phyloP scores from a whole-genome alignment of 2,113 vertebrate genomes.

The Rhinolophus ferrumequinum region DNA sequence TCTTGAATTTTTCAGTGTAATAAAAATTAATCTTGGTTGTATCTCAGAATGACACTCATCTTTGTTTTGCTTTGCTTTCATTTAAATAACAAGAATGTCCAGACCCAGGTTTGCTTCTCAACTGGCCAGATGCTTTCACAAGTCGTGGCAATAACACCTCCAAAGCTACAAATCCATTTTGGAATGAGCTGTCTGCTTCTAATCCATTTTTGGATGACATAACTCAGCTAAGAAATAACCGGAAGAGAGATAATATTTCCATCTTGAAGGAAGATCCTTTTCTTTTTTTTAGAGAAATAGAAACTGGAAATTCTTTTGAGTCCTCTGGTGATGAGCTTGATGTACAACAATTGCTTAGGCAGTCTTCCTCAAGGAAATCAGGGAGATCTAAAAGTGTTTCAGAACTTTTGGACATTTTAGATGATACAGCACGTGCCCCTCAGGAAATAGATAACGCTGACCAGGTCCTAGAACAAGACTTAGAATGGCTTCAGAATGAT shows the following conservation, averaged over 20 bases:
- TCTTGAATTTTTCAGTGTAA: not conserved
- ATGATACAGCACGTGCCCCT: conserved; percentile 79
- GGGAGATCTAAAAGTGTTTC: conserved; percentile 93
- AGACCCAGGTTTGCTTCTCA: conserved; percentile 72
- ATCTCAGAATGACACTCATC: conserved; percentile 15
- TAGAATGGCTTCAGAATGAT: conserved; percentile 92
- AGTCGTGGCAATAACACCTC: conserved; percentile 56
- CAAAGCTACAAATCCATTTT: conserved; percentile 93
- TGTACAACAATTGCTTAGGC: conserved; percentile 84
- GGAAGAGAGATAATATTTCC: conserved; percentile 80
- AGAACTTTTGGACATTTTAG: conserved; percentile 91
- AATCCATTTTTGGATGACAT: conserved; percentile 97
- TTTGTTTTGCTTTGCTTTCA: conserved; percentile 64
- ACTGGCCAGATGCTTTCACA: conserved; percentile 76
- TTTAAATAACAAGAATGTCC: conserved; percentile 57
- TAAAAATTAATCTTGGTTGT: not conserved
- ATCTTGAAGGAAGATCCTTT: conserved; percentile 86
- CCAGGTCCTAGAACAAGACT: conserved; percentile 86
- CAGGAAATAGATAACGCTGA: conserved; percentile 75
- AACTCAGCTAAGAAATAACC: conserved; percentile 84
- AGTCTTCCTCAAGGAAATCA: conserved; percentile 84
- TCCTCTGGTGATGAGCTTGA: conserved; percentile 93
- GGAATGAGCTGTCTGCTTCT: conserved; percentile 92
- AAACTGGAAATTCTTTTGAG: conserved; percentile 87
- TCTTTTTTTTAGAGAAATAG: conserved; percentile 83